phyloP scores from a whole-genome alignment of 1,140 invertebrate genomes.

The Acromyrmex heyeri region DNA sequence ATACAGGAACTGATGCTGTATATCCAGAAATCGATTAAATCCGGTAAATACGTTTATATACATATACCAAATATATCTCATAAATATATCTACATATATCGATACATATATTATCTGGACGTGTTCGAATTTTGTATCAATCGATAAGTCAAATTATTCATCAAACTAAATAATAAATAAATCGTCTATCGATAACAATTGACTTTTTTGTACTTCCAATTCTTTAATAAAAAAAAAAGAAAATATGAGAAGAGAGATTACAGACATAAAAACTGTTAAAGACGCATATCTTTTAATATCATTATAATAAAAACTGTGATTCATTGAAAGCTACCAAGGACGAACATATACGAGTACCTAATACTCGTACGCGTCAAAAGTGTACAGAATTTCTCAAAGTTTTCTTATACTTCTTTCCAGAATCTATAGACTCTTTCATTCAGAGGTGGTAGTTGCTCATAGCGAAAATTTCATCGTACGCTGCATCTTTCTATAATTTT shows the following conservation, averaged over 20 bases:
- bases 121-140: slow-evolving; percentile 12
- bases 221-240: neutral
- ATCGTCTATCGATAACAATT: slow-evolving; percentile 22
- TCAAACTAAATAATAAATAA: slow-evolving; percentile 30
- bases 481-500: neutral
- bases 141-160: slow-evolving; percentile 46
- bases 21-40: slow-evolving; percentile 32
- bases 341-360: neutral
- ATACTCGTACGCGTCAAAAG: neutral
- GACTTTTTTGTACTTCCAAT: slow-evolving; percentile 21
- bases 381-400: slow-evolving; percentile 20
- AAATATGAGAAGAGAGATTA: neutral
- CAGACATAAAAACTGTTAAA: neutral
- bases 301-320: slow-evolving; percentile 55
- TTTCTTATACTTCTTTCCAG: neutral
- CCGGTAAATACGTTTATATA: neutral
- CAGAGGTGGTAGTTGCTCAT: neutral
- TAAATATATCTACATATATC: neutral
- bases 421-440: slow-evolving; percentile 24
- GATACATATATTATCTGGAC: slow-evolving; percentile 22
- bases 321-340: slow-evolving; percentile 37
- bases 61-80: too few species aligned
- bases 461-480: neutral
- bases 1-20: neutral
- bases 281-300: neutral